Evolutionary conservation across 1,140 invertebrate genomes (phyloP), one percentile per base, ranked within the genome.

Genomic region (Subanguina moxae): DNA sequence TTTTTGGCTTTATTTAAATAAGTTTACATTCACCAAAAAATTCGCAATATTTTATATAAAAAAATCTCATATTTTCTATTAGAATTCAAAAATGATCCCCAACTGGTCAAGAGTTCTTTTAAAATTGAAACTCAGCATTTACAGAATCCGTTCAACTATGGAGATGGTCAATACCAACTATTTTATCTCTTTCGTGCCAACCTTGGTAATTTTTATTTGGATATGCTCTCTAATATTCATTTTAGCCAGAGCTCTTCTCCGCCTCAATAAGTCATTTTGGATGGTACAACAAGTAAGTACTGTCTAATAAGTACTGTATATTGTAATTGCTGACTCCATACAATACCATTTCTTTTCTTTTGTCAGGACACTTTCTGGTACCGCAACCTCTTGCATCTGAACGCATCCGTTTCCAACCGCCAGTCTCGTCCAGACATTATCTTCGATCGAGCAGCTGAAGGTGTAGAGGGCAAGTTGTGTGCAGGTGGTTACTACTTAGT

Each of bases 91-190:
- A n/a, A n/a, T n/a, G n/a, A n/a, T n/a, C n/a, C n/a, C n/a, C n/a
- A n/a, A n/a, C n/a, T n/a, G n/a, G n/a, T n/a, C n/a, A n/a, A n/a
- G n/a, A n/a, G n/a, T n/a, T n/a, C n/a, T n/a, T n/a, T n/a, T n/a
- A n/a, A n/a, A n/a, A n/a, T n/a, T n/a, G n/a, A n/a, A n/a, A n/a
- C n/a, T n/a, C n/a, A n/a, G n/a, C n/a, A n/a, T n/a, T n/a, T 70
- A 72, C 65, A 80, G 75, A 73, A 80, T 52, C 73, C 76, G 13
- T 80, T 80, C 64, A 79, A 72, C 27, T 80, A 82, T 61, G 78
- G 80, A 27, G 78, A 80, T 65, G 78, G 80, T 32, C 64, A 73
- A 8, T 80, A 80, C 30, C 78, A 80, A 46, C 28, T 77, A 25
- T 79, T 80, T 46, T 82, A 78, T 59, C 52, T 80, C 15, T 70